Conservation (phyloP, 2,113 vertebrate species). For the Promerops cafer region DNA sequence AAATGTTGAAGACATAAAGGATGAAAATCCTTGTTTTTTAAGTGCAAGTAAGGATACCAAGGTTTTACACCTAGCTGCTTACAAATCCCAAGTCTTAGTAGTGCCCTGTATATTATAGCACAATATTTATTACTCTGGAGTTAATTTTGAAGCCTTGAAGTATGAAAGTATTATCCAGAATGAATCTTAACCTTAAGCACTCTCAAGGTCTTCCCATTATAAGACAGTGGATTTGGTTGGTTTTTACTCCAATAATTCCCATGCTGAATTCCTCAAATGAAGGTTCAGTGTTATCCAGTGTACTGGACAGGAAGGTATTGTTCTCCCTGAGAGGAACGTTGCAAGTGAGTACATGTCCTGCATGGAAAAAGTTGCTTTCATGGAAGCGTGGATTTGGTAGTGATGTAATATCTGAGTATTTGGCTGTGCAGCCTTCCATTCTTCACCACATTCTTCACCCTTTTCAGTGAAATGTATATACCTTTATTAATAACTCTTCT, state of each 20-base stretch:
- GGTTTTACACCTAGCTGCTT: background rate
- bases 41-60: background rate
- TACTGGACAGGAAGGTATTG: background rate
- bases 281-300: background rate
- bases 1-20: background rate
- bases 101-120: background rate
- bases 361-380: background rate
- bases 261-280: background rate
- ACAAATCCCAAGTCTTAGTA: background rate
- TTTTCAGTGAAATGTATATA: background rate
- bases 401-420: background rate
- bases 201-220: background rate
- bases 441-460: background rate
- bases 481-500: background rate
- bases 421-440: background rate
- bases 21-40: background rate
- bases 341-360: background rate
- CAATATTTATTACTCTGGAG: background rate
- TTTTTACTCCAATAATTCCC: background rate
- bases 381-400: background rate
- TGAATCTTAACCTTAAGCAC: background rate
- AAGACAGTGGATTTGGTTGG: background rate
- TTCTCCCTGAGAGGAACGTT: background rate
- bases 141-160: background rate
- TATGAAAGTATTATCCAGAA: background rate